phyloP scores from a whole-genome alignment of 2,888 invertebrate genomes.

The Brenthis daphne region DNA sequence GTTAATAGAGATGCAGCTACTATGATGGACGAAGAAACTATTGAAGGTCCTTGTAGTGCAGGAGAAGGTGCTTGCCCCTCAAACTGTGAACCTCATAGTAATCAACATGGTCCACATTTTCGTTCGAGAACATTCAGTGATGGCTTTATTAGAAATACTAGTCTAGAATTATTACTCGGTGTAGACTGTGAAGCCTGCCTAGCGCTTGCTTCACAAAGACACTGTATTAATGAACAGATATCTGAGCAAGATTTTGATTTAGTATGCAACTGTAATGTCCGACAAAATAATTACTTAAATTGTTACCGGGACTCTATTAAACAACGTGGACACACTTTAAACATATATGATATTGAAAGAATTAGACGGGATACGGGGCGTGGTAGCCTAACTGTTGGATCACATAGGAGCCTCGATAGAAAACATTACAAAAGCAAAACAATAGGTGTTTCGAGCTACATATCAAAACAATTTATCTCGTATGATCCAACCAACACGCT shows the following conservation, averaged over 20 bases:
- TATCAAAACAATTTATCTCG: constrained; percentile 77
- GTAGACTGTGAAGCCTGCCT: constrained; percentile 79
- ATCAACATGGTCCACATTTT: constrained; percentile 64
- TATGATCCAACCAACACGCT: constrained; percentile 76
- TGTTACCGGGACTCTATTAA: constrained; percentile 63
- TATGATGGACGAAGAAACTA: constrained; percentile 71
- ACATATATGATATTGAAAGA: constrained; percentile 74
- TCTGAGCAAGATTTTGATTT: constrained; percentile 72
- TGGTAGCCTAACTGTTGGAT: constrained; percentile 60
- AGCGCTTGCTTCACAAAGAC: constrained; percentile 70
- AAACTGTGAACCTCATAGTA: constrained; percentile 61
- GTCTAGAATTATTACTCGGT: constrained; percentile 76
- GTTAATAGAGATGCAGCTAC: constrained; percentile 79
- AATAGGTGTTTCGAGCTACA: constrained; percentile 74
- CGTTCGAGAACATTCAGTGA: constrained; percentile 78
- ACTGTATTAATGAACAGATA: constrained; percentile 68
- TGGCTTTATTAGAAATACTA: constrained; percentile 76
- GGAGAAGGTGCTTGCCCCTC: constrained; percentile 45
- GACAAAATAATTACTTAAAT: constrained; percentile 72
- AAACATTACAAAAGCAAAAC: constrained; percentile 75
- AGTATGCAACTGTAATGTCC: constrained; percentile 75
- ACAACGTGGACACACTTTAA: constrained; percentile 70
- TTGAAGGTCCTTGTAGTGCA: constrained; percentile 40
- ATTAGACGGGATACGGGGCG: constrained; percentile 70
- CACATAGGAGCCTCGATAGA: constrained; percentile 76